Evolutionary conservation across 2,797 vertebrate genomes (phyloP), one percentile per base, ranked within the genome.

Genomic region (Podargus strigoides): DNA sequence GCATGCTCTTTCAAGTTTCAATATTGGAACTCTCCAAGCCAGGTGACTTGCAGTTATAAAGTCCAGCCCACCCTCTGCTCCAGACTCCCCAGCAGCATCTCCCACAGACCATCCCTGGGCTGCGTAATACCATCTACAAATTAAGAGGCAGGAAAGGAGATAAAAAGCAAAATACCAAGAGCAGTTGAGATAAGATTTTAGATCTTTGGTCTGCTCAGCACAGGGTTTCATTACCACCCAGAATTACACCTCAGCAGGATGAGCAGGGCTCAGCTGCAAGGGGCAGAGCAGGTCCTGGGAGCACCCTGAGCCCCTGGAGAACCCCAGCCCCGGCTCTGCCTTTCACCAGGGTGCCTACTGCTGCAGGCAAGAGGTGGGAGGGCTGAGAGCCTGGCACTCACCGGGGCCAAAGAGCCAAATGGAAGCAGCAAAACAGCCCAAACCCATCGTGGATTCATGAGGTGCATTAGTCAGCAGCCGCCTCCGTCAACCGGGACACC

Each of bases 361-460:
- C 67, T 39, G 32, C 0, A 3, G 49, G 46, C 28, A 60, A 27
- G 37, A 20, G 42, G 32, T 12, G 32, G 60, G 74, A 75, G 36
- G 44, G 90, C 58, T 28, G 9, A 39, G 30, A 34, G 39, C 15
- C n/a, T 3, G n/a, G 36, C 24, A 9, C 53, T 44, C 5, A 5
- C 26, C 34, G 0, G 0, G n/a, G 27, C 8, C 16, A 3, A 59
- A 47, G 28, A 15, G 3, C 39, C 30, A 8, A n/a, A 22, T 1
- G 2, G 19, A 58, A 36, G 69, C 6, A 66, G 24, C 24, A 46
- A 10, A 90, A 66, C 59, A 52, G 12, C 14, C 49, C 76, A 16
- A 83, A 83, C 60, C 1, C 2, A 0, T 0, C 1, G 2, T 3
- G 2, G 36, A 32, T 59, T 72, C 59, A n/a, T 1, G 21, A 75